Evolutionary conservation across 1,140 invertebrate genomes (phyloP), one percentile per base, ranked within the genome.

Genomic region (Sminthurinus signatus): DNA sequence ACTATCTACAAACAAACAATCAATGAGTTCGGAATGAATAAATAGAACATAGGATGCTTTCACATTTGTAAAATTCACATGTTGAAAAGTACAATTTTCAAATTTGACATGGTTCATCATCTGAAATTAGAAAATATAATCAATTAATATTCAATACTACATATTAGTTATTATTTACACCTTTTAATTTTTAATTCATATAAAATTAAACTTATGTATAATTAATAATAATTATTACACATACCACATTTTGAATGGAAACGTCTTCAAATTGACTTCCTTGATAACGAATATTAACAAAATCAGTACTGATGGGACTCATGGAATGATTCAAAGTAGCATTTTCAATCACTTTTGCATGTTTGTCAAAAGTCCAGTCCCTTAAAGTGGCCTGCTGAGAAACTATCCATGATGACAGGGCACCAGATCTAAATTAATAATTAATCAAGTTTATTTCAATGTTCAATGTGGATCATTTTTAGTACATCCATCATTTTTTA

Each of bases 31-130:
- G 51, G 67, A 69, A 62, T 68, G 62, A 21, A 60, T 64, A 39
- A 72, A 72, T 17, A 72, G 55, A 19, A 72, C 70, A 28, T 72
- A 62, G 3, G 70, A 72, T 28, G 70, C 62, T 36, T 62, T 66
- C 0, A 72, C 65, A 48, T 72, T 69, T 43, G 70, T 72, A 28
- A 72, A 72, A 52, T 72, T 72, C n/a, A 72, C 70, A 36, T 59
- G 61, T 46, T 64, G 58, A 55, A 72, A 72, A 48, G 70, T 62
- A 46, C 70, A 72, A 23, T 69, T 69, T 65, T 72, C 62, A 58
- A 72, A 72, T 50, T 68, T 69, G n/a, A 72, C 67, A 43, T 72
- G 70, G 36, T 72, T 72, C 70, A 72, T 69, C 58, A 69, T 69
- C 70, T 72, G 52, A 21, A 61, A 64, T 23, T 4, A 15, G 14